These are phyloP conservation scores for Phaetusa simplex DNA, from an alignment of 2,113 vertebrate genomes.

Conservation along the genomic window DNA sequence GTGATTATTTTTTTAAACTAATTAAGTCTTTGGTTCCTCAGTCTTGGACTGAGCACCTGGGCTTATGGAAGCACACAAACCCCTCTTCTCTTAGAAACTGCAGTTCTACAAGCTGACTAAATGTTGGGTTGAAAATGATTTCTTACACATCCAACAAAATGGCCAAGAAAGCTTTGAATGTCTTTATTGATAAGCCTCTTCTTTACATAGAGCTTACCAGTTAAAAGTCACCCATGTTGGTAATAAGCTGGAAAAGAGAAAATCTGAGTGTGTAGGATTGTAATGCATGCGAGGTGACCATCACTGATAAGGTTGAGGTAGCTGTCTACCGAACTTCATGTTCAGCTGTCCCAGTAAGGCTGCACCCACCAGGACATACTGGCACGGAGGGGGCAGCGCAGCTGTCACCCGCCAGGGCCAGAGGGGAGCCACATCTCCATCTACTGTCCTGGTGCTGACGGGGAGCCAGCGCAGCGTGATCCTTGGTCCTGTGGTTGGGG, in stretches of 20 bases:
- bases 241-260: background rate
- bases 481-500: fast-evolving
- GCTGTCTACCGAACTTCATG: background rate
- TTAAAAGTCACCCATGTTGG: background rate
- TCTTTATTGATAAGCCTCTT: no score
- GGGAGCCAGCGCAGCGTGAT: fast-evolving
- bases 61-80: background rate
- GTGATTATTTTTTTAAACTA: background rate
- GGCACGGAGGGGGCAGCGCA: fast-evolving
- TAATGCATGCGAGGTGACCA: background rate
- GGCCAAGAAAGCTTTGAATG: background rate
- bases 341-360: background rate
- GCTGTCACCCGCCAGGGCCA: background rate
- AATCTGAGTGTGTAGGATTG: background rate
- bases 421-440: background rate
- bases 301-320: background rate
- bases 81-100: background rate
- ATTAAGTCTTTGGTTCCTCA: background rate
- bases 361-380: background rate
- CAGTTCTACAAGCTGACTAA: background rate
- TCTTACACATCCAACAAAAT: background rate
- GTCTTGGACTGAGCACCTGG: background rate
- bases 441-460: background rate
- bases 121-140: background rate
- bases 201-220: background rate